Base-by-base conservation (phyloP, 2,888 invertebrate genomes). In the Apantesis nais region DNA sequence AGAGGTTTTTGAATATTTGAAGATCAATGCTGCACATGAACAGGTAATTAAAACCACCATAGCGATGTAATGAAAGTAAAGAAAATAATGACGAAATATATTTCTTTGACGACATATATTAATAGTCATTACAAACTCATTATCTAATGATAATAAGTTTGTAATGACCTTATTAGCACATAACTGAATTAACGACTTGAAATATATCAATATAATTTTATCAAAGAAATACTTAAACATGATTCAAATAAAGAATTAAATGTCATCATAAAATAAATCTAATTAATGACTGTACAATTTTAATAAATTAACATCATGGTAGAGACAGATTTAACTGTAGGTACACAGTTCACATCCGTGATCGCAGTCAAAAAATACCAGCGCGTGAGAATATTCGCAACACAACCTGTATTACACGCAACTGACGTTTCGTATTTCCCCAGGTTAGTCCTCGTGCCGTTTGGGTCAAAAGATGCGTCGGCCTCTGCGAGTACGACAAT, bases 381-480 rank as follows among this genome's bases (percentile, higher is more conserved):
- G 78, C 78, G 76, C 89, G 92, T 93, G 92, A 90, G 92, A 92
- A 90, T 85, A 89, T 90, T 87, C 87, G 87, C 83, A 72, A 83
- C 71, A 65, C 62, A 62, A 62, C 3, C 66, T 77, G 79, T 82
- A 83, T 83, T 83, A 82, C 82, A 74, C 73, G 63, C 64, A 52
- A 69, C 76, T 84, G 75, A 85, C 81, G 84, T 82, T 75, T 78
- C 81, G 87, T 87, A 75, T 88, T 90, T 92, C 89, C 89, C 88
- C 92, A 95, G 94, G 88, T 94, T 77, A 91, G 85, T 73, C 94
- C 94, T 7, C 88, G 91, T 62, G 90, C 92, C 9, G 92, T 93
- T 73, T 95, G 94, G 94, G 92, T 94, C 68, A 93, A 93, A 78
- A 86, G 92, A 19, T 95, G 94, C 81, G 90, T 92, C 68, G 94